phyloP scores from a whole-genome alignment of 2,797 vertebrate species.

The Chrysocyon brachyurus region DNA sequence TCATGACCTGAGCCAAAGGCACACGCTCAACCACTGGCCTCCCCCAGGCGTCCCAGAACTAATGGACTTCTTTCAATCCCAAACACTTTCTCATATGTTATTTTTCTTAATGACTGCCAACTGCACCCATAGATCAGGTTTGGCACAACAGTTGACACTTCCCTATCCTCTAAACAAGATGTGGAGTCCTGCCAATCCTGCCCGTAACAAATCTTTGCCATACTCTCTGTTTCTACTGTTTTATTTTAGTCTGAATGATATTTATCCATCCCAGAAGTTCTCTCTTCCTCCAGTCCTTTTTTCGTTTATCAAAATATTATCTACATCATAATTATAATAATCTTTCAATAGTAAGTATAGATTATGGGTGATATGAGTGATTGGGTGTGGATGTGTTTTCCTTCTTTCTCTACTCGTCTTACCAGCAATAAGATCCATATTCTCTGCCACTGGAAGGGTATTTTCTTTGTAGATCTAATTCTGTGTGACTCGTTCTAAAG shows the following conservation, averaged over 20 bases:
- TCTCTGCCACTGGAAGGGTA: background rate
- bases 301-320: background rate
- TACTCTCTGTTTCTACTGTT: background rate
- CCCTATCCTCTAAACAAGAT: background rate
- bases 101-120: background rate
- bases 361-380: background rate
- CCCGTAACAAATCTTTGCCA: background rate
- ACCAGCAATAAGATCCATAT: background rate
- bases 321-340: rapidly evolving
- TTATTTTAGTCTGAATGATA: background rate
- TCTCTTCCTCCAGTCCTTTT: background rate
- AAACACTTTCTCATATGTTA: background rate
- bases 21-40: too few species aligned
- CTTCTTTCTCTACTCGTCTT: background rate
- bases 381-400: background rate
- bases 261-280: background rate
- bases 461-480: background rate
- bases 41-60: background rate
- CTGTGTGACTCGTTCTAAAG: background rate
- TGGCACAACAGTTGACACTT: background rate
- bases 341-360: background rate
- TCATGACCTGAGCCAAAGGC: too few species aligned
- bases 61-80: background rate
- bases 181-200: background rate
- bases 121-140: background rate